Percentiles rank a stretch among this genome's conserved stretches.
These are phyloP conservation scores for Numenius phaeopus DNA, from an alignment of 2,797 vertebrate species.

Conservation along the genomic window DNA sequence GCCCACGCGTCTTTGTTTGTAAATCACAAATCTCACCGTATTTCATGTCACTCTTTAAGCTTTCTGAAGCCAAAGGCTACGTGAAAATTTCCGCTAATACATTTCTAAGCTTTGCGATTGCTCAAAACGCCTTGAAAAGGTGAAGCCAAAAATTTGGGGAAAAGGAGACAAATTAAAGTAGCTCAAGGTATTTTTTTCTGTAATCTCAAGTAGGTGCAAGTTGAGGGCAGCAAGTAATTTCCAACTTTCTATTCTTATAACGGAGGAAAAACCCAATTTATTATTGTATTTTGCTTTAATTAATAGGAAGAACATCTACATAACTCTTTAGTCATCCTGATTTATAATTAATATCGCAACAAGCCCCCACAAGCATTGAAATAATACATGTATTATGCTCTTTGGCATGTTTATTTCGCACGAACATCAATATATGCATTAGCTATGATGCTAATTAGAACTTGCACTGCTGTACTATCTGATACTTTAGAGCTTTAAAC, in stretches of 20 bases:
- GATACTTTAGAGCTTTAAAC: constrained; percentile 4
- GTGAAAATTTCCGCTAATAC: not conserved
- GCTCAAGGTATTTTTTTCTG: not conserved
- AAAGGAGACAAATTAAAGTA: not conserved
- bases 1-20: not conserved
- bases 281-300: not conserved
- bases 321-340: not conserved
- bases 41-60: not conserved
- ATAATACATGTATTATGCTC: not conserved
- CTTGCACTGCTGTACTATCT: not conserved
- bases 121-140: not conserved
- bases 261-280: accelerated
- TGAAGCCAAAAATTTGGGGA: not conserved
- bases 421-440: not conserved
- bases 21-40: not conserved
- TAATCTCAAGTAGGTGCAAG: not conserved
- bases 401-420: not conserved
- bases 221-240: not conserved
- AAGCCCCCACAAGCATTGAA: not conserved
- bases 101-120: not conserved
- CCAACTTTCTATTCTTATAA: not conserved
- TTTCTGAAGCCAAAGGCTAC: not conserved
- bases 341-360: not conserved
- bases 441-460: not conserved
- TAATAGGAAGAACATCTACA: not conserved